Evolutionary conservation across 37 sponge, comb jelly and placozoan species (phyloP), one percentile per base, ranked within the genome.

Genomic region (Diacarnus erythraeanus): DNA sequence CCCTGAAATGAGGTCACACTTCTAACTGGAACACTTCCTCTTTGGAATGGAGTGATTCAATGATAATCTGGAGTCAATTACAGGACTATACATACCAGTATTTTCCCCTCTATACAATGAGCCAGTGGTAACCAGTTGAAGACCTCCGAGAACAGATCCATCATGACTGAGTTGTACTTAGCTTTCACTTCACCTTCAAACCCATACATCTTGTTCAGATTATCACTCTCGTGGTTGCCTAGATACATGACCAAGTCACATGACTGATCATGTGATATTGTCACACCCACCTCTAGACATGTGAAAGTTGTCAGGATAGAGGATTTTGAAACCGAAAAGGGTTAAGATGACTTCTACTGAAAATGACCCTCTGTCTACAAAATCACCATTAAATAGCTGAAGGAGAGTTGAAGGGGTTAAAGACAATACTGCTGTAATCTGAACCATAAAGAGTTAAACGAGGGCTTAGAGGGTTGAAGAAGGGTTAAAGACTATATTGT

Each of bases 381-480:
- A 98, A 75, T 98, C 99, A 22, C 99, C 99, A 74, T 98, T 98
- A 71, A 98, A 98, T 3, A 98, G 87, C 95, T 94, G 35, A 41
- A 33, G 25, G 15, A 38, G 34, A 23, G n/a, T 64, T 23, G n/a
- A 30, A 27, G 64, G 30, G 64, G 64, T 63, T 63, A 27, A 63
- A 25, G 30, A 8, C 64, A 63, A 63, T 30, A 63, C 18, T 27
- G 8, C 64, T 63, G 20, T 56, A 21, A 20, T 27, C 26, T 23
- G 64, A 63, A 6, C 5, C 26, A 23, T 63, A 25, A 4, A 30
- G 20, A 25, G 18, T 63, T 63, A 30, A 30, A 36, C 20, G n/a
- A n/a, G n/a, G n/a, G n/a, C n/a, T n/a, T n/a, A n/a, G n/a, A n/a
- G 66, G 18, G 25, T 12, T 12, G 27, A 64, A 25, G 9, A 64